These are phyloP conservation scores for Hemibagrus guttatus DNA, from an alignment of 2,797 vertebrate species.

Conservation along the genomic window DNA sequence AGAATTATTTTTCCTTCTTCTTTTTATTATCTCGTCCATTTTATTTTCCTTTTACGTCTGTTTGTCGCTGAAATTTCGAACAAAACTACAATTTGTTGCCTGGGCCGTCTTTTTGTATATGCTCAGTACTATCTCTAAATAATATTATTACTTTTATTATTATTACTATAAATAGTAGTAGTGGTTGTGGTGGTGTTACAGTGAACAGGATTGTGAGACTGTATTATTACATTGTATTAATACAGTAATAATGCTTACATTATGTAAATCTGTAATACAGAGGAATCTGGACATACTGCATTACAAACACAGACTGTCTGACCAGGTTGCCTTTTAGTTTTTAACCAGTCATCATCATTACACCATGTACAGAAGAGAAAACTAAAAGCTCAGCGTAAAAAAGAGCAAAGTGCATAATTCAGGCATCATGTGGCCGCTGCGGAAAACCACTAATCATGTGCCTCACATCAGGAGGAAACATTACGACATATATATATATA, in stretches of 20 bases:
- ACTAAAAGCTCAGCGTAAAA: background rate
- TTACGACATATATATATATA: too few species aligned
- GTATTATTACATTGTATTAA: too few species aligned
- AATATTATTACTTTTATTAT: background rate
- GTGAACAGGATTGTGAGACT: background rate
- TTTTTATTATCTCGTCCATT: too few species aligned
- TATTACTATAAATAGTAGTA: too few species aligned
- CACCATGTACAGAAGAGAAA: background rate
- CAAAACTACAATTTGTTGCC: too few species aligned
- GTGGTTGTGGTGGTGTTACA: background rate
- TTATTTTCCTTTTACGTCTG: too few species aligned
- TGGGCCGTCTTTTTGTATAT: too few species aligned
- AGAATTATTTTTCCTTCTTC: too few species aligned
- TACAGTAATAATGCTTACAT: too few species aligned
- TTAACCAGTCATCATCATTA: background rate
- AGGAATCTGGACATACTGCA: background rate
- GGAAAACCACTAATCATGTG: background rate
- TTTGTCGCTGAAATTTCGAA: too few species aligned
- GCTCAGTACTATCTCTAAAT: background rate
- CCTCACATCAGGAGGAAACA: too few species aligned
- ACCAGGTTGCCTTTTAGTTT: background rate
- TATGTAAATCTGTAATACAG: background rate
- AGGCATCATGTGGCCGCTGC: conserved; percentile 27
- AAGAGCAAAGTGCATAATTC: background rate
- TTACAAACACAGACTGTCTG: background rate